phyloP scores from a whole-genome alignment of 2,888 invertebrate species.

The Antheraea yamamai region DNA sequence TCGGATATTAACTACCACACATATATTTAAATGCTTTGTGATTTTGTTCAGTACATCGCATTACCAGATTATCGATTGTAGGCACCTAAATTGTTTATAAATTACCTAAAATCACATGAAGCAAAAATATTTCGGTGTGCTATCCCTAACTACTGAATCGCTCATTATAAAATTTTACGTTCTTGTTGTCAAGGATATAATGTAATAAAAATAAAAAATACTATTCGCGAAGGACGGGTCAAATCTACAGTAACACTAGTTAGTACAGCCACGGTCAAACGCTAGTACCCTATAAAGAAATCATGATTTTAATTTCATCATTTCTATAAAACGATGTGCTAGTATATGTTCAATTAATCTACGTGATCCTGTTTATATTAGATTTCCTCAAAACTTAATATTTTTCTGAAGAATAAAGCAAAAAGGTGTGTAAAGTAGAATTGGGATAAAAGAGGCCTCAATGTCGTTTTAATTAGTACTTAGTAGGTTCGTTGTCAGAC shows the following conservation, averaged over 20 bases:
- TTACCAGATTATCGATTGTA: background rate
- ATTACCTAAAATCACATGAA: no score
- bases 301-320: background rate
- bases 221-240: no score
- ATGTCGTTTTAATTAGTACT: slow-evolving; percentile 47
- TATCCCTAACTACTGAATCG: no score
- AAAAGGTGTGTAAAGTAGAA: slow-evolving; percentile 23
- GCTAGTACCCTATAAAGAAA: no score
- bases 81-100: no score
- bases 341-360: background rate
- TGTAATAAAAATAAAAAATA: no score
- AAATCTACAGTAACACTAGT: no score
- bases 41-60: background rate
- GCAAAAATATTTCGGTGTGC: no score
- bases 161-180: no score
- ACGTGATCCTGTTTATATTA: background rate
- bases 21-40: background rate
- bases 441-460: slow-evolving; percentile 30
- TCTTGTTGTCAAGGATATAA: no score
- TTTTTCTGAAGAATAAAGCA: slow-evolving; percentile 4
- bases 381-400: background rate
- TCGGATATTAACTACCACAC: background rate
- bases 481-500: slow-evolving; percentile 32
- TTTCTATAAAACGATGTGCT: background rate
- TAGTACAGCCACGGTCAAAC: no score